These are phyloP conservation scores for Aphis gossypii DNA, from an alignment of 1,140 invertebrate species.

Conservation along the genomic window DNA sequence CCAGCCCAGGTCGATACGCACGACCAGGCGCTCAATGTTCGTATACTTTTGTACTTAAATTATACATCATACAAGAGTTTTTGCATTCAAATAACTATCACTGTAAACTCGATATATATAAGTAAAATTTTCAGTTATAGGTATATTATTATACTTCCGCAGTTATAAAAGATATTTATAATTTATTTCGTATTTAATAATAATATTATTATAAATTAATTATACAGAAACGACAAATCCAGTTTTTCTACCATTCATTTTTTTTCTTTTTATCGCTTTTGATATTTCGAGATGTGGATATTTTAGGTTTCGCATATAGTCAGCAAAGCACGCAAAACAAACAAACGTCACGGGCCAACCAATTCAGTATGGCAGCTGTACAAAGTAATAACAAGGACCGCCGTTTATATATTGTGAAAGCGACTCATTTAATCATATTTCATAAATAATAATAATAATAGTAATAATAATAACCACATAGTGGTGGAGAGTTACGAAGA, in stretches of 20 bases:
- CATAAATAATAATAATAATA: constrained; percentile 52
- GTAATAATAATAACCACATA: constrained; percentile 46
- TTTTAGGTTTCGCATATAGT: constrained; percentile 17
- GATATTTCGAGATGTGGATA: constrained; percentile 32
- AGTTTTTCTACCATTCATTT: neutral
- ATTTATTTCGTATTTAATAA: neutral
- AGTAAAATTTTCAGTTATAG: neutral
- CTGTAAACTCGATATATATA: neutral
- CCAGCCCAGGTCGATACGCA: neutral
- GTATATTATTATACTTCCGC: neutral
- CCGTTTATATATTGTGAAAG: constrained; percentile 52
- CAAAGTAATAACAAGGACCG: constrained; percentile 50
- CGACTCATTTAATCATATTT: constrained; percentile 54
- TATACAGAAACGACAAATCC: neutral
- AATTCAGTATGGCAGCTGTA: constrained; percentile 52
- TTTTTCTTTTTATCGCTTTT: neutral
- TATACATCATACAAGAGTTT: neutral
- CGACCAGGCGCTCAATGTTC: neutral
- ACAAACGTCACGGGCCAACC: constrained; percentile 42
- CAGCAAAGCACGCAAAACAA: constrained; percentile 16
- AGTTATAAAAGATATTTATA: neutral
- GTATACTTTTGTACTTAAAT: neutral
- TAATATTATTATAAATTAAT: neutral
- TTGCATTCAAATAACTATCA: neutral
- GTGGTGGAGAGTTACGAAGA: neutral